Percentiles rank a stretch among this genome's conserved stretches.
These are phyloP conservation scores for Dromococcyx pavoninus DNA, from an alignment of 2,797 vertebrate species.

Conservation along the genomic window DNA sequence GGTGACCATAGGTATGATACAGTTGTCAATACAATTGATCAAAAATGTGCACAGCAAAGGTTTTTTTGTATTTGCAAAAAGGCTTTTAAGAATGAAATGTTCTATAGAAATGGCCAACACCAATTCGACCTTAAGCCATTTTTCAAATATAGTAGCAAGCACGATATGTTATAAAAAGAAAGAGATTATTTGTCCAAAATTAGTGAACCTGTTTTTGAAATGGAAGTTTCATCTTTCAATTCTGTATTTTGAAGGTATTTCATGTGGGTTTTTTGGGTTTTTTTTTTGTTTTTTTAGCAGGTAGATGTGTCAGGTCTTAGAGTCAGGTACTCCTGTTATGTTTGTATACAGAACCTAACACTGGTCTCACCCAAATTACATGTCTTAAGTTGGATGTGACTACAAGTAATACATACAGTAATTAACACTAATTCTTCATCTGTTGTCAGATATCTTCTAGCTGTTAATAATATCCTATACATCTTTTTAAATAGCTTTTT, in stretches of 20 bases:
- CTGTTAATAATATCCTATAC: neutral
- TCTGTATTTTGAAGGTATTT: neutral
- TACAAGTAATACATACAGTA: neutral
- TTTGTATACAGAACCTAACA: neutral
- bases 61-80: neutral
- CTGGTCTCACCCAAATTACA: neutral
- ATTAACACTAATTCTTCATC: neutral
- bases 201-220: neutral
- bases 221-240: neutral
- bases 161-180: neutral
- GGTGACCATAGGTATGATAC: neutral
- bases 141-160: neutral
- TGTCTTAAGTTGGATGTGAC: neutral
- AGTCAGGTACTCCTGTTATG: neutral
- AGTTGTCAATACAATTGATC: neutral
- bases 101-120: neutral
- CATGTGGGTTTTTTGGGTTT: neutral
- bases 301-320: neutral
- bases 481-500: neutral
- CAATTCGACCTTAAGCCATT: neutral
- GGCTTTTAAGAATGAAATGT: neutral
- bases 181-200: slow-evolving; percentile 7
- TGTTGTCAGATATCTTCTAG: neutral
- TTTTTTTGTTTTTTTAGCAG: neutral
- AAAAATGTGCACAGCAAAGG: neutral